Percentiles rank a stretch among this genome's conserved stretches.
These are phyloP conservation scores for Enhydra lutris DNA, from an alignment of 2,113 vertebrate genomes.

Conservation along the genomic window DNA sequence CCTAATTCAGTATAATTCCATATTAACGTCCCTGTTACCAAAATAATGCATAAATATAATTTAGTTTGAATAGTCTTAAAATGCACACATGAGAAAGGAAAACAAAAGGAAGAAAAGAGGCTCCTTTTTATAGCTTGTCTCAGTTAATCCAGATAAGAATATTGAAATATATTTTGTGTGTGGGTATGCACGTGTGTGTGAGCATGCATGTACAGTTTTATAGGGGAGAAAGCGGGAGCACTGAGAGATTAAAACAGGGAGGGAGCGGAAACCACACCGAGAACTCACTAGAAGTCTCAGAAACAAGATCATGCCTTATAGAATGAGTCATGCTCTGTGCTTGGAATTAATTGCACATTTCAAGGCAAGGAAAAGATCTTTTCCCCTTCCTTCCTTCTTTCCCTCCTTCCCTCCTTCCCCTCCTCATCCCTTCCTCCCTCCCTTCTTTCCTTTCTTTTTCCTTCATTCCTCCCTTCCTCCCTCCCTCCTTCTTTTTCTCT, in stretches of 20 bases:
- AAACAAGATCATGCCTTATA: background rate
- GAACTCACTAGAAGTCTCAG: background rate
- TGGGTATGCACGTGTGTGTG: rapidly evolving
- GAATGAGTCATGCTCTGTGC: background rate
- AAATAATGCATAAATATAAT: background rate
- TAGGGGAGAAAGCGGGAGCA: background rate
- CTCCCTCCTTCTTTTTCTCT: background rate
- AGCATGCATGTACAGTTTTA: background rate
- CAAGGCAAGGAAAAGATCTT: background rate
- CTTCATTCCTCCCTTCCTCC: rapidly evolving
- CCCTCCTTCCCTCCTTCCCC: background rate
- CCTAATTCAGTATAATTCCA: background rate
- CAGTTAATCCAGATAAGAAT: background rate
- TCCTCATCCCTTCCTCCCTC: no score
- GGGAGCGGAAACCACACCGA: background rate
- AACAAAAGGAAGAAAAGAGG: background rate
- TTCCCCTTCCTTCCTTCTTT: background rate
- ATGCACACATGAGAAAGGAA: background rate
- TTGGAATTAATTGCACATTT: background rate
- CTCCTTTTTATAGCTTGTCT: background rate
- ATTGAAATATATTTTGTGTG: background rate
- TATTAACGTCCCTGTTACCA: background rate
- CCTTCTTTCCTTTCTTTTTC: rapidly evolving
- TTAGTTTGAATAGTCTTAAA: background rate
- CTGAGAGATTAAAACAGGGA: background rate